Conservation (phyloP, 2,113 vertebrate genomes). For the cattle (Bos taurus) region ARS-UCD2.0 NC_037347.1:3109501-3110000, state of each 20-base stretch:
- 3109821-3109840: neutral
- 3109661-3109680: neutral
- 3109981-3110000: neutral
- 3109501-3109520: neutral
- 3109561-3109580: neutral
- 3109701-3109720: neutral
- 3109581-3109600: neutral
- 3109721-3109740: neutral
- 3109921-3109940: neutral
- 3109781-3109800: neutral
- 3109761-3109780: neutral
- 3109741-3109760: neutral
- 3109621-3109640: neutral
- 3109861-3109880: neutral
- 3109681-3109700: neutral
- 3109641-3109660: neutral
- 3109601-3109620: neutral
- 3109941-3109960: neutral
- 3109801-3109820: neutral
- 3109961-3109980: neutral
- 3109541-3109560: neutral
- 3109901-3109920: neutral
- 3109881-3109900: neutral
- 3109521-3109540: neutral
- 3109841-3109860: neutral